Evolutionary conservation across 2,888 invertebrate genomes (phyloP).

Genomic region (Dolichomitus sp.): DNA sequence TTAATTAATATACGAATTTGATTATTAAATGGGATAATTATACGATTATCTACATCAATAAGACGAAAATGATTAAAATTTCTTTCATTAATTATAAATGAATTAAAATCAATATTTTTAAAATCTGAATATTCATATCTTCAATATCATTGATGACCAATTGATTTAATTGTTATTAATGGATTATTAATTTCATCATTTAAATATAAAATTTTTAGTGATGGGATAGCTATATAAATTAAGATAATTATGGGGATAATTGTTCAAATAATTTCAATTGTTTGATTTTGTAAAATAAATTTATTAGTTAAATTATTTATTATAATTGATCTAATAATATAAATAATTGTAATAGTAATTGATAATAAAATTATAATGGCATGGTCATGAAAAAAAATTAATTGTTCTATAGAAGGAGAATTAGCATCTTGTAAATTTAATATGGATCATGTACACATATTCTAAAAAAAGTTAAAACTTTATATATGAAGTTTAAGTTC

Average conservation of each 20-base stretch:
- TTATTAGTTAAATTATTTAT: slow-evolving; percentile 88
- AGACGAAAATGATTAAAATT: slow-evolving; percentile 87
- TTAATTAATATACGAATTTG: slow-evolving; percentile 90
- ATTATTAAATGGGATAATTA: slow-evolving; percentile 88
- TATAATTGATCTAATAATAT: slow-evolving; percentile 88
- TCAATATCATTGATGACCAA: slow-evolving; percentile 91
- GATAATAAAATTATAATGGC: slow-evolving; percentile 89
- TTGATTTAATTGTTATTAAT: slow-evolving; percentile 88
- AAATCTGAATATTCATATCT: slow-evolving; percentile 90
- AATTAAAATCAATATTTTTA: slow-evolving; percentile 88
- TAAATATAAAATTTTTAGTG: slow-evolving; percentile 88
- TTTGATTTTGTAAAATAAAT: slow-evolving; percentile 88
- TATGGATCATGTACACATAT: slow-evolving; percentile 88
- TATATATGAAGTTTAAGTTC: slow-evolving; percentile 62
- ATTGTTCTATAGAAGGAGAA: slow-evolving; percentile 90
- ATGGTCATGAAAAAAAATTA: slow-evolving; percentile 90
- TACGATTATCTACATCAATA: slow-evolving; percentile 90
- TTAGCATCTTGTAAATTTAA: slow-evolving; percentile 88
- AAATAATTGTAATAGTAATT: slow-evolving; percentile 89
- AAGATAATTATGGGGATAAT: slow-evolving; percentile 88
- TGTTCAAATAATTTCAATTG: slow-evolving; percentile 90
- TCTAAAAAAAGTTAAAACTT: slow-evolving; percentile 88
- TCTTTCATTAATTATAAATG: slow-evolving; percentile 88
- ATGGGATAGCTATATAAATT: slow-evolving; percentile 89
- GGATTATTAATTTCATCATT: slow-evolving; percentile 89